phyloP scores from a whole-genome alignment of 2,113 vertebrate species.

The Hemicordylus capensis region DNA sequence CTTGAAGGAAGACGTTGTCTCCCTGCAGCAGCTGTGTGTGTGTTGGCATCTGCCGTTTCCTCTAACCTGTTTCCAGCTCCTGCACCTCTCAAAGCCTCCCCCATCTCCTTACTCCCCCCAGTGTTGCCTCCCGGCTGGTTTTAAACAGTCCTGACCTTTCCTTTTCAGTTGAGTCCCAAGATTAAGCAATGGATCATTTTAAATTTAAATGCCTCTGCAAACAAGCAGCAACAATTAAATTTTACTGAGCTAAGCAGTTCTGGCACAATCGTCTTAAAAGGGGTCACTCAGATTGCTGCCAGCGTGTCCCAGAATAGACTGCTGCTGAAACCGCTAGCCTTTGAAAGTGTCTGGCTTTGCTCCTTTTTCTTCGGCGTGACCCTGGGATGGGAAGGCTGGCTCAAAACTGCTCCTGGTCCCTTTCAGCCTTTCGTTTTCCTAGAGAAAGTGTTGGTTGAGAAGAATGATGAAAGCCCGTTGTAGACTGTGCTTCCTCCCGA shows the following conservation, averaged over 20 bases:
- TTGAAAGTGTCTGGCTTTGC: not conserved
- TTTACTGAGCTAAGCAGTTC: not conserved
- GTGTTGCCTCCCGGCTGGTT: not conserved
- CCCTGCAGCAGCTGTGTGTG: not conserved
- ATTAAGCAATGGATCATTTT: not conserved
- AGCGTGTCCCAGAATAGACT: not conserved
- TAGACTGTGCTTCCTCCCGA: constrained; percentile 65
- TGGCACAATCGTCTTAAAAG: not conserved
- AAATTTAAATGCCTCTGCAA: not conserved
- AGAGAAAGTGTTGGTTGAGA: constrained; percentile 56
- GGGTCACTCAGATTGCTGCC: not conserved
- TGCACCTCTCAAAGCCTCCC: not conserved
- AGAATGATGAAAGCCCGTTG: constrained; percentile 62
- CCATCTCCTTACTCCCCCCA: not conserved
- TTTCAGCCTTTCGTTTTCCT: constrained; percentile 39
- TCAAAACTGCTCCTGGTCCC: constrained; percentile 37
- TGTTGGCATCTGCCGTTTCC: not conserved
- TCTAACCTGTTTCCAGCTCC: not conserved
- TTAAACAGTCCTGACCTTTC: not conserved
- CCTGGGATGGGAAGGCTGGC: constrained; percentile 44
- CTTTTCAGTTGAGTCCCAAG: not conserved
- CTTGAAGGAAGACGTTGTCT: not conserved
- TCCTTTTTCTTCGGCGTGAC: constrained; percentile 33
- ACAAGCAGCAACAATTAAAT: not conserved
- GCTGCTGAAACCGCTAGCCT: not conserved